Base-by-base conservation (phyloP, 2,113 vertebrate species). In the Megaceryle torquata region DNA sequence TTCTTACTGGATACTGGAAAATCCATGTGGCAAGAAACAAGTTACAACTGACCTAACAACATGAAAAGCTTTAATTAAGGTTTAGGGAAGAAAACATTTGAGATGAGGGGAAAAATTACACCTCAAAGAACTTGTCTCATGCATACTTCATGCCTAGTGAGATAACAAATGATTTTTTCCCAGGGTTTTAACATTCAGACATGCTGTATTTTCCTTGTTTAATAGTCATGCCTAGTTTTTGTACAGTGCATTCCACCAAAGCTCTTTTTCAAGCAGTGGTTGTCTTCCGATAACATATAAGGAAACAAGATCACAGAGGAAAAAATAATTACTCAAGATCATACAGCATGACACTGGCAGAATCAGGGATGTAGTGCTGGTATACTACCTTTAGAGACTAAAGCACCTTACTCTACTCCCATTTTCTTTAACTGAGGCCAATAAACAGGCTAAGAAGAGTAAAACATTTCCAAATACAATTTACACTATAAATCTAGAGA, bases 11-110 rank as follows among this genome's bases (percentile, higher is more conserved):
- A 44, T 44, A 69, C 4, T 17, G 17, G 31, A 83, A 15, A 86
- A 76, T 10, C 5, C 15, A 44, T 11, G 9, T 2, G 6, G 17
- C 60, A 79, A 76, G 17, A 20, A 86, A 64, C 15, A 35, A 39
- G 9, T 28, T 29, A 20, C 8, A 4, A 75, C 0, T 57, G 15
- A 70, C 33, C 17, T 28, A 53, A 35, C 0, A 1, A 29, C n/a
- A 44, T 21, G 10, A 70, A 74, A 86, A 77, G 9, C 5, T 74
- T 72, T 65, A 59, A 57, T n/a, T 60, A 59, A 28, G 5, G 2
- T 53, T 61, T 69, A 59, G 4, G 2, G 15, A 7, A 50, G 25
- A 56, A 67, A 67, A 31, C 5, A 31, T 43, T 44, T 69, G 39
- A 86, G 39, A 41, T 57, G 8, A 20, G 10, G 5, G n/a, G 60